These are phyloP conservation scores for Glomeris marginata DNA, from an alignment of 2,888 invertebrate species.

Conservation along the genomic window DNA sequence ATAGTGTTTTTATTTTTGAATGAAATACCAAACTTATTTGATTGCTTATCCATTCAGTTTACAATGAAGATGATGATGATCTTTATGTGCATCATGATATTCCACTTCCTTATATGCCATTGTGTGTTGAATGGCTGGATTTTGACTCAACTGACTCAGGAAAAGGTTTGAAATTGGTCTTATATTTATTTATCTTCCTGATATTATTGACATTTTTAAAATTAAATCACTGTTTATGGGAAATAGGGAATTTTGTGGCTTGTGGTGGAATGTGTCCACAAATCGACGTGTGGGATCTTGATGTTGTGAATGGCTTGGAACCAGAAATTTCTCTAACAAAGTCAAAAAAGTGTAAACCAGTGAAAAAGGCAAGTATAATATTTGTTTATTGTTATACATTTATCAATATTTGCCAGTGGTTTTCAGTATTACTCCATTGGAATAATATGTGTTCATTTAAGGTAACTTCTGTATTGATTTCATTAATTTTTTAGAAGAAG, in stretches of 20 bases:
- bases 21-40: no score
- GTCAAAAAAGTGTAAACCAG: conserved; percentile 56
- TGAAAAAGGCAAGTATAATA: conserved; percentile 26
- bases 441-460: no score
- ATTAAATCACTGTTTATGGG: not conserved
- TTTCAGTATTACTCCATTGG: no score
- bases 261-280: conserved; percentile 83
- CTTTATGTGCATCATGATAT: conserved; percentile 92
- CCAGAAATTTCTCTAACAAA: conserved; percentile 68
- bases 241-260: conserved; percentile 67
- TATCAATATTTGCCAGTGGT: no score
- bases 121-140: conserved; percentile 83
- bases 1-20: no score
- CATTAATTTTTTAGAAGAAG: conserved; percentile 17
- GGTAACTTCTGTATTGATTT: conserved; percentile 17
- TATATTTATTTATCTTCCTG: no score
- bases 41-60: conserved; percentile 53
- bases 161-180: not conserved
- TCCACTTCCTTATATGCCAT: conserved; percentile 70
- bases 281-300: conserved; percentile 94
- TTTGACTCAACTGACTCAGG: conserved; percentile 52
- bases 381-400: conserved; percentile 1
- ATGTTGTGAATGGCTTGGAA: conserved; percentile 78
- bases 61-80: conserved; percentile 73
- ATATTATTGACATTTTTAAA: no score